Evolutionary conservation across 2,797 vertebrate species (phyloP), one percentile per base, ranked within the genome.

Genomic region (Danio tinwini): DNA sequence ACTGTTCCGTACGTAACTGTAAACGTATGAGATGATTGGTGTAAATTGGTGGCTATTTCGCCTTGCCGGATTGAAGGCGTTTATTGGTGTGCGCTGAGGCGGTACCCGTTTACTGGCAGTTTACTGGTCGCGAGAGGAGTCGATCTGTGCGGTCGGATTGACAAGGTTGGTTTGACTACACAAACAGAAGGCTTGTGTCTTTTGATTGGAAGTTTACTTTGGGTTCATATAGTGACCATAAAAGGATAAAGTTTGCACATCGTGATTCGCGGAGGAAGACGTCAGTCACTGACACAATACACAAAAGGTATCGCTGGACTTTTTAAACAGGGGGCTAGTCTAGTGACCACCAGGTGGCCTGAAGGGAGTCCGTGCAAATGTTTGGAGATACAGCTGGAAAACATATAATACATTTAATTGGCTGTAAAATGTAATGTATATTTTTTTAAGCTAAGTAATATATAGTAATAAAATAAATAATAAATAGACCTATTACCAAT

Each of bases 171-270:
- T 77, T 83, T 81, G 82, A 45, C 69, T 40, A 50, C 78, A 82
- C 55, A 74, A 73, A 72, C 79, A 69, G 7, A 52, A 70, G 71
- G 67, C 42, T 14, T 53, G 12, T 58, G 65, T 37, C 3, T 71
- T 79, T 2, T 74, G 10, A 89, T 89, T 91, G 91, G 88, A 84
- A 14, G 10, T 68, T 69, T 85, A 85, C 81, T 88, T 86, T 84
- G 80, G 85, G 78, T 68, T 8, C 29, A 9, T 45, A 55, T 86
- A 74, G 77, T 56, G 40, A 86, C 93, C 90, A 85, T 90, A 92
- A 65, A 90, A 87, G 92, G 90, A 61, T 4, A 76, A 1, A 4
- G 67, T 68, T 58, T 7, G 29, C 47, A 37, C 53, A 3, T 49
- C 10, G 12, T 52, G 58, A 88, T 91, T 91, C 84, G 88, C 50